Base-by-base conservation (phyloP, 2,113 vertebrate genomes). In the Nothobranchius kuhntae region DNA sequence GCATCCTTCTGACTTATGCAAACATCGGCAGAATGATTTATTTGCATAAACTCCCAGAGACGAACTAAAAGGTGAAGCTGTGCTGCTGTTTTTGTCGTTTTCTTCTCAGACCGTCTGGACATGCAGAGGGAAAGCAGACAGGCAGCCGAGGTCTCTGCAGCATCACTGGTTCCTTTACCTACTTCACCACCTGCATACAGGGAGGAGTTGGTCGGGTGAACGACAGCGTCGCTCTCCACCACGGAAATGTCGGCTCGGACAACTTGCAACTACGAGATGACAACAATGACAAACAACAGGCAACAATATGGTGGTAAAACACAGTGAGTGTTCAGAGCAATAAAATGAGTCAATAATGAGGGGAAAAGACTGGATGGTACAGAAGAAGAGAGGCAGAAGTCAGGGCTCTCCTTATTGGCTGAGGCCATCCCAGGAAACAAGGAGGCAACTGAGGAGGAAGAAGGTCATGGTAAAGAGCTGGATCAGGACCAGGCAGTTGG, bases 201-300 rank as follows among this genome's bases (percentile, higher is more conserved):
- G 94, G 96, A 95, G 95, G 94, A 95, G 95, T 95, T 98, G 95
- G 98, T 99, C 92, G 98, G 98, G 94, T 99, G 98, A 95, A 99
- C 91, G 92, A 99, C 94, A 94, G 96, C 98, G 89, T 99, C 98
- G 93, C 97, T 98, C 93, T 96, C 95, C 93, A 99, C 95, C 86
- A 92, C 92, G 95, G 96, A 95, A 96, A 99, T 97, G 95, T 99
- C 96, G 94, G 97, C 97, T 94, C 96, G 95, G 92, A 99, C 96
- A 96, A 99, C 98, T 97, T 99, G 96, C 94, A 99, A 98, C 98
- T 99, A 98, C 94, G 89, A 51, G 63, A 87, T 59, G 55, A 87
- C 83, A 80, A 86, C 89, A 93, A 95, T 89, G 92, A 96, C 92
- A 95, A 81, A 86, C 82, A 78, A 87, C 85, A 90, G 93, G 94